Percentiles rank a stretch among this genome's conserved stretches.
Conservation (phyloP, 2,113 vertebrate genomes). For the Zosterops japonicus region DNA sequence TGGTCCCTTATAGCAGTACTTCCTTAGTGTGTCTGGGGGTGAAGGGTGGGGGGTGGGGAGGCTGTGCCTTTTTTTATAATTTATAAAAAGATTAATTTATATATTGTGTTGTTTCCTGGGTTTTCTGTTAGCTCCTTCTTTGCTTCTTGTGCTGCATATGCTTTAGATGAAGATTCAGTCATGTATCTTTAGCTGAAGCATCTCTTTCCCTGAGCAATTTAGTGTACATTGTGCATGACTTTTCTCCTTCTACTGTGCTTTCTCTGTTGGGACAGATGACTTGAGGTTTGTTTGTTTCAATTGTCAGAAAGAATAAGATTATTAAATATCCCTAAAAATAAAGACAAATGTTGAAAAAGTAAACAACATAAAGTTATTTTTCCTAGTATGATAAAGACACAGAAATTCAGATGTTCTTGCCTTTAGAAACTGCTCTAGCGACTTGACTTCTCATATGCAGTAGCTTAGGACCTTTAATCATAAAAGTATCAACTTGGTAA, state of each 20-base stretch:
- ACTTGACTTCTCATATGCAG: background rate
- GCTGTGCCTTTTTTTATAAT: background rate
- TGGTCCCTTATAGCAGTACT: background rate
- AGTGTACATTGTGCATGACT: background rate
- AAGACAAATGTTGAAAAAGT: background rate
- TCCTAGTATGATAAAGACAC: background rate
- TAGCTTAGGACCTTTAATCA: background rate
- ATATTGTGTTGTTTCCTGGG: background rate
- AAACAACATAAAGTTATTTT: background rate
- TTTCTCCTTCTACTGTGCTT: background rate
- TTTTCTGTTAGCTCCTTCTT: background rate
- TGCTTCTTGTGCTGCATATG: background rate
- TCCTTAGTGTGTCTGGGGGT: too few species aligned
- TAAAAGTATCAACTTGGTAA: background rate
- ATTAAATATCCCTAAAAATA: background rate
- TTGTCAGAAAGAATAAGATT: background rate
- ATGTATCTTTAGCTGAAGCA: background rate
- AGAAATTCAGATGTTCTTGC: background rate
- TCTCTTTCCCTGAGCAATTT: background rate
- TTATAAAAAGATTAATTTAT: background rate
- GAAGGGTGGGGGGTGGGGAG: accelerated
- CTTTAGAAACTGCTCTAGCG: background rate
- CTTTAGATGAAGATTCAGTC: background rate
- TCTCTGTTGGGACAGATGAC: background rate
- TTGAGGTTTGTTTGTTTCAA: background rate